Conservation (phyloP, 2,888 invertebrate species). For the Nomada fabriciana region DNA sequence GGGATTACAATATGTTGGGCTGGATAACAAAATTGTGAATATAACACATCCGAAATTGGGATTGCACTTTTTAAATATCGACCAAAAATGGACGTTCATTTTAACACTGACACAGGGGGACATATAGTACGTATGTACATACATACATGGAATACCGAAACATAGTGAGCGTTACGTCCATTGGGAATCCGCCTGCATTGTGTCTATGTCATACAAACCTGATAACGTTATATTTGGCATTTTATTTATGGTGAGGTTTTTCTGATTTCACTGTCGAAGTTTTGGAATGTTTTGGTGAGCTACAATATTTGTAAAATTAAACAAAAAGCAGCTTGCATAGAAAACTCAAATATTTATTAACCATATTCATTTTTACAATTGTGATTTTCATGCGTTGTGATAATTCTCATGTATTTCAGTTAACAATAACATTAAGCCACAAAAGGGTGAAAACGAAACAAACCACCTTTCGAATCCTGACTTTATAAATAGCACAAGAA, state of each 20-base stretch:
- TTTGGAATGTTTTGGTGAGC: not conserved
- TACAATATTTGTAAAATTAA: not conserved
- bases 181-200: constrained; percentile 32
- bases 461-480: no score
- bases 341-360: no score
- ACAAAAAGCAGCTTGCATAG: no score
- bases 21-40: not conserved
- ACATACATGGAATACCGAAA: constrained; percentile 34
- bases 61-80: constrained; percentile 32
- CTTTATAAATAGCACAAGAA: no score
- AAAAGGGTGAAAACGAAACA: no score
- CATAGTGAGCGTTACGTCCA: constrained; percentile 1
- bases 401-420: no score
- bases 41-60: not conserved
- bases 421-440: no score
- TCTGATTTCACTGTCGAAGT: not conserved
- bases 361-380: no score
- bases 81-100: constrained; percentile 18
- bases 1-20: no score
- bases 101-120: constrained; percentile 11
- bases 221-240: constrained; percentile 32
- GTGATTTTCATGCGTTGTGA: not conserved
- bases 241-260: constrained; percentile 37
- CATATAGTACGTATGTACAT: not conserved
- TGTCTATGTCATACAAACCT: constrained; percentile 34